A percentile compares a stretch with the other conserved stretches of the same genome.
Conservation (phyloP, 2,888 invertebrate species). For the Carcina quercana region DNA sequence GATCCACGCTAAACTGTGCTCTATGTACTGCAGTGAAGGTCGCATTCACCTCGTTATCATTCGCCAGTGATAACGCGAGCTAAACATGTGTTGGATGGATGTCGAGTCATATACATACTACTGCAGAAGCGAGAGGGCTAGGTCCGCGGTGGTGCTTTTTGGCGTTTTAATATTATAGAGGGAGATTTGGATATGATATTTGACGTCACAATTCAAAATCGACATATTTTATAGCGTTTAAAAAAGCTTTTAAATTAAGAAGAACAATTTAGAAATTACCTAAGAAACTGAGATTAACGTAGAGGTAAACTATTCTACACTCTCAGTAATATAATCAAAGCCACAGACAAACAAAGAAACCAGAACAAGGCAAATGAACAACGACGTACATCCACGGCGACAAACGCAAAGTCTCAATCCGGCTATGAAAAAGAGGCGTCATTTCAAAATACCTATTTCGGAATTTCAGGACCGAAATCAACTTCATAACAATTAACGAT, state of each 20-base stretch:
- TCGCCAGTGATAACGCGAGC: conserved; percentile 41
- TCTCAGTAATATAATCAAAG: too few relatives aligned
- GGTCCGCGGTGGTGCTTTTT: too few relatives aligned
- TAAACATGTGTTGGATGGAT: conserved; percentile 24
- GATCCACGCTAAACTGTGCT: conserved; percentile 38
- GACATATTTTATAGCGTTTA: too few relatives aligned
- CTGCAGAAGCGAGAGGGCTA: too few relatives aligned
- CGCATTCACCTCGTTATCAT: conserved; percentile 56
- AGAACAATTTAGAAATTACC: too few relatives aligned
- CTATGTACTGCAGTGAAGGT: conserved; percentile 24
- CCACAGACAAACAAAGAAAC: neutral
- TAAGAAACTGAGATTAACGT: too few relatives aligned
- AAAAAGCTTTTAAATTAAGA: too few relatives aligned
- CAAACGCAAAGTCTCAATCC: conserved; percentile 27
- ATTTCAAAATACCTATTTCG: conserved; percentile 72
- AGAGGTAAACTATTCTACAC: too few relatives aligned
- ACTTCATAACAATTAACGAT: conserved; percentile 76
- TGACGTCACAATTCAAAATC: too few relatives aligned
- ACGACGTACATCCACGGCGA: conserved; percentile 8
- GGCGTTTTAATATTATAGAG: too few relatives aligned
- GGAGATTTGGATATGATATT: too few relatives aligned
- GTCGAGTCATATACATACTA: neutral
- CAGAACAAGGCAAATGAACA: neutral
- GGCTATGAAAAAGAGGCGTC: conserved; percentile 61
- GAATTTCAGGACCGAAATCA: conserved; percentile 74